phyloP scores from a whole-genome alignment of 30 jellyfish, hydroid and myxozoan species.

The Aurelia aurita complex sp. Pacific region DNA sequence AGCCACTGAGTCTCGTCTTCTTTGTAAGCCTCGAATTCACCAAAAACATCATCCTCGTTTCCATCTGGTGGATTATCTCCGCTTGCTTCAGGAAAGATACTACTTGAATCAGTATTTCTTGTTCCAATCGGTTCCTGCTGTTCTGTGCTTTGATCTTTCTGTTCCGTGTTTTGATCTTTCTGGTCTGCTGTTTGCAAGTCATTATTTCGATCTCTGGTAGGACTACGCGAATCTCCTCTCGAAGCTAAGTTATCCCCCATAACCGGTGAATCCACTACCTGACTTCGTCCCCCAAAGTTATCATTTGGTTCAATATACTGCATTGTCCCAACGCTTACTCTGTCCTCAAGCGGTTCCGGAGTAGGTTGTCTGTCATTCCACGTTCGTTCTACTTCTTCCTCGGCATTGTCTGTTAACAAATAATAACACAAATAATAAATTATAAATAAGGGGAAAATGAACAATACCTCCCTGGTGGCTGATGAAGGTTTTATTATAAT shows the following conservation, averaged over 20 bases:
- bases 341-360: slow-evolving; percentile 41
- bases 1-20: slow-evolving; percentile 84
- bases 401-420: slow-evolving; percentile 25
- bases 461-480: neutral
- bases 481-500: neutral
- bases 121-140: neutral
- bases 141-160: neutral
- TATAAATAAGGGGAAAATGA: too few species aligned
- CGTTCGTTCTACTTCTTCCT: slow-evolving; percentile 33
- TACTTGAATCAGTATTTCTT: neutral
- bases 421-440: too few species aligned
- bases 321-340: neutral
- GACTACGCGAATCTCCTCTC: neutral
- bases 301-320: slow-evolving; percentile 20
- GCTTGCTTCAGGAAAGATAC: neutral
- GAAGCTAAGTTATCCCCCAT: neutral
- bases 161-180: neutral
- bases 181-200: neutral
- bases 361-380: slow-evolving; percentile 81
- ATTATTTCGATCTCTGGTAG: neutral
- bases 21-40: slow-evolving; percentile 29
- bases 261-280: neutral
- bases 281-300: neutral
- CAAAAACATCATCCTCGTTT: slow-evolving; percentile 45
- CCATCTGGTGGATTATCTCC: neutral